phyloP scores from a whole-genome alignment of 2,797 vertebrate species.

The Hemibagrus guttatus region DNA sequence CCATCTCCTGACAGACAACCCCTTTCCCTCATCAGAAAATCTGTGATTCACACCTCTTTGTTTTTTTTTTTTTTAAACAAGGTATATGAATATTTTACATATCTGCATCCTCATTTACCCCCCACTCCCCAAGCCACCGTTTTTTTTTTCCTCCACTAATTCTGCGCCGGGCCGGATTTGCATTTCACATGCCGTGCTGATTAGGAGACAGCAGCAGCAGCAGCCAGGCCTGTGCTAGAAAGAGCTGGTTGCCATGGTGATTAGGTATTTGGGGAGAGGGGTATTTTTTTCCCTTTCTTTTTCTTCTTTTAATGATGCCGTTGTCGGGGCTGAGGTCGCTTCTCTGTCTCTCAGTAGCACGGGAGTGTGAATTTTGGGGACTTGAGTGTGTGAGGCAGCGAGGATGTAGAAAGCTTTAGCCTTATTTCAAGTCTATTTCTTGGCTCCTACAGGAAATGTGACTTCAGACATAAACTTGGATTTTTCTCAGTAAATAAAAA shows the following conservation, averaged over 20 bases:
- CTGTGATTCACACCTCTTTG: conserved; percentile 52
- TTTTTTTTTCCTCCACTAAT: conserved; percentile 91
- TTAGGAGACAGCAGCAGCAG: conserved; percentile 79
- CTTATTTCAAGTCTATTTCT: conserved; percentile 24
- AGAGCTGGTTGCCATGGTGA: conserved; percentile 95
- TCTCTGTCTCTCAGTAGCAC: conserved; percentile 78
- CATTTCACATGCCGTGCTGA: conserved; percentile 93
- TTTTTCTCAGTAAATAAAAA: neutral
- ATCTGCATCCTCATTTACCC: conserved; percentile 79
- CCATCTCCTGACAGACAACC: conserved; percentile 70
- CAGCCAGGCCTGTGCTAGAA: conserved; percentile 80
- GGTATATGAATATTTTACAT: conserved; percentile 99
- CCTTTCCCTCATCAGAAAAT: conserved; percentile 46
- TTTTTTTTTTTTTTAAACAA: conserved; percentile 67
- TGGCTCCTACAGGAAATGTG: conserved; percentile 19
- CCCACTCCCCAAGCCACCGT: conserved; percentile 51
- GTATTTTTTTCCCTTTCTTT: conserved; percentile 57
- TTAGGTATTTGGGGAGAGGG: conserved; percentile 75
- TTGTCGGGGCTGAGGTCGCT: conserved; percentile 61
- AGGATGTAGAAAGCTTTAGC: conserved; percentile 61
- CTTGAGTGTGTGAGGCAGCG: conserved; percentile 25
- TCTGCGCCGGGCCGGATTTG: conserved; percentile 98
- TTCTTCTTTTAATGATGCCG: conserved; percentile 61
- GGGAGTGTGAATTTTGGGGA: conserved; percentile 78
- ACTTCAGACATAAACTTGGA: conserved; percentile 44